These are phyloP conservation scores for Apostichopus californicus DNA, from an alignment of 35 echinoderm and acorn worm genomes.

Conservation along the genomic window DNA sequence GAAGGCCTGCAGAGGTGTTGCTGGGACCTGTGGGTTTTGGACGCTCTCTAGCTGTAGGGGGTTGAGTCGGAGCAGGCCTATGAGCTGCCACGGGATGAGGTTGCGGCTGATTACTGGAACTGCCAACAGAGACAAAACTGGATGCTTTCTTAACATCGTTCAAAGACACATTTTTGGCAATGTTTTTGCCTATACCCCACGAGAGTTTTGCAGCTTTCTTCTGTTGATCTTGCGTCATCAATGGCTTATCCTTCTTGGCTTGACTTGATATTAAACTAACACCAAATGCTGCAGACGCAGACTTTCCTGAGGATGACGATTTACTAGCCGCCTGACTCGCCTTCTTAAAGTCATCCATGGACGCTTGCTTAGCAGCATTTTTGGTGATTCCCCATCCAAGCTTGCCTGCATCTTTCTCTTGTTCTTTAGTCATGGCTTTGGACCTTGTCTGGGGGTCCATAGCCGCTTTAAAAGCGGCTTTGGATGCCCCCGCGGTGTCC, in stretches of 20 bases:
- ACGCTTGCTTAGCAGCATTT: slow-evolving; percentile 47
- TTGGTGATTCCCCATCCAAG: slow-evolving; percentile 49
- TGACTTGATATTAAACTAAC: slow-evolving; percentile 15
- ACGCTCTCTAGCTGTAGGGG: slow-evolving; percentile 64
- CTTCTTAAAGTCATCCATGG: slow-evolving; percentile 44
- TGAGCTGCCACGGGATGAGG: slow-evolving; percentile 28
- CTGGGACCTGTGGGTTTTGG: slow-evolving; percentile 53
- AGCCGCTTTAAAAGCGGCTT: slow-evolving; percentile 26
- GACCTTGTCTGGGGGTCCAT: slow-evolving; percentile 24
- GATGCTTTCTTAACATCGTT: slow-evolving; percentile 55
- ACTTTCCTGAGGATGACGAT: slow-evolving; percentile 31
- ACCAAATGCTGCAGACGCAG: slow-evolving; percentile 37
- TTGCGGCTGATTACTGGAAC: background rate
- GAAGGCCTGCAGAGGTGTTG: slow-evolving; percentile 1
- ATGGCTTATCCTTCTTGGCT: slow-evolving; percentile 27
- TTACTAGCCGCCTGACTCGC: slow-evolving; percentile 32
- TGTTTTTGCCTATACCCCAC: slow-evolving; percentile 48
- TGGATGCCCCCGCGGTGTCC: slow-evolving; percentile 36
- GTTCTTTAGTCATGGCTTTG: slow-evolving; percentile 52
- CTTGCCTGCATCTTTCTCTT: slow-evolving; percentile 44
- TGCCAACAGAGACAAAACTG: slow-evolving; percentile 18
- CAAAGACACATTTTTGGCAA: slow-evolving; percentile 48
- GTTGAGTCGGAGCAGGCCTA: slow-evolving; percentile 38
- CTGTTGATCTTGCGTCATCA: slow-evolving; percentile 44
- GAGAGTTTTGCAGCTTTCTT: slow-evolving; percentile 60